These are phyloP conservation scores for Lordiphosa collinella DNA, from an alignment of 1,140 invertebrate species.

Conservation along the genomic window DNA sequence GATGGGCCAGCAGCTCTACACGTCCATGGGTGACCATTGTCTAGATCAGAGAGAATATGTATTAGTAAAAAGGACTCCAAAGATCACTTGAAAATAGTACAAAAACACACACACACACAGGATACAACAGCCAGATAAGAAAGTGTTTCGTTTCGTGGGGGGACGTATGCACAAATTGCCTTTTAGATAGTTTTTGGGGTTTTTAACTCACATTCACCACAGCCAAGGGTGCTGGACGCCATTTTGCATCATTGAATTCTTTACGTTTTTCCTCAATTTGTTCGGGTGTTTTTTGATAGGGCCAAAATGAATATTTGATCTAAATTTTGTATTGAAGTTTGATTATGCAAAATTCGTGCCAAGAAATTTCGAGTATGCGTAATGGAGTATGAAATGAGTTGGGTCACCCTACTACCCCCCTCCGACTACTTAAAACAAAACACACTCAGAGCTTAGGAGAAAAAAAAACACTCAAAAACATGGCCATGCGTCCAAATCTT, in stretches of 20 bases:
- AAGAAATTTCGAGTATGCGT: too few species aligned
- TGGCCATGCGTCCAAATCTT: conserved; percentile 5
- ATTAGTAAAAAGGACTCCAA: conserved; percentile 8
- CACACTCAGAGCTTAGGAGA: neutral
- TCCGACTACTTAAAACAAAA: neutral
- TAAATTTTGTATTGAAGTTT: conserved; percentile 46
- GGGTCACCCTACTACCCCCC: too few species aligned
- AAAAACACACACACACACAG: conserved; percentile 12
- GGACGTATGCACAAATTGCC: neutral
- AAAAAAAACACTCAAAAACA: conserved; percentile 14
- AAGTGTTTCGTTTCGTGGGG: neutral
- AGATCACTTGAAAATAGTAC: too few species aligned
- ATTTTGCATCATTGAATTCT: conserved; percentile 82
- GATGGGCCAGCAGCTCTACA: conserved; percentile 89
- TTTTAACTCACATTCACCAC: conserved; percentile 84
- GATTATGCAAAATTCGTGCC: too few species aligned
- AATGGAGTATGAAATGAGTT: neutral
- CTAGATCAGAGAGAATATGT: conserved; percentile 78
- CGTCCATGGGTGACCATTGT: conserved; percentile 90
- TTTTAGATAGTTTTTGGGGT: too few species aligned
- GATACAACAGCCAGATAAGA: conserved; percentile 29
- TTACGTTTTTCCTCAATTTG: conserved; percentile 81
- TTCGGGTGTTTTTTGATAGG: conserved; percentile 82
- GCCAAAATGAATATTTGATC: conserved; percentile 84
- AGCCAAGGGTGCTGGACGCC: conserved; percentile 82